phyloP scores from a whole-genome alignment of 2,113 vertebrate genomes.

The Nibea coibor region DNA sequence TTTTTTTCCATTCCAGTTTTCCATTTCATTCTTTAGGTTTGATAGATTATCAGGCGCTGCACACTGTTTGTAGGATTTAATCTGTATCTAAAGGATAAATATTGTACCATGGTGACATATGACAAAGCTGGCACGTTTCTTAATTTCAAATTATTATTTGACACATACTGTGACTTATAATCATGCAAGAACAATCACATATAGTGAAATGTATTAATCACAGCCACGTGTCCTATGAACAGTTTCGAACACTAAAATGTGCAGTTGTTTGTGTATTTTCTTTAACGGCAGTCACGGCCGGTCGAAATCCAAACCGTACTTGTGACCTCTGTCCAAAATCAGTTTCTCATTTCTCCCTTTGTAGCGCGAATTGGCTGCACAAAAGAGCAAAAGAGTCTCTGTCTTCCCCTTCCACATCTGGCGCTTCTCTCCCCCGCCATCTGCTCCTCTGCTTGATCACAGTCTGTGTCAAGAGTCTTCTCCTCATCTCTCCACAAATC shows the following conservation, averaged over 20 bases:
- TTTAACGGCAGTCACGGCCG: background rate
- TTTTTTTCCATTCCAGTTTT: too few relatives aligned
- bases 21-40: too few relatives aligned
- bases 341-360: background rate
- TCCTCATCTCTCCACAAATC: slow-evolving; percentile 42
- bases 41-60: background rate
- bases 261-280: background rate
- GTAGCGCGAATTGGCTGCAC: background rate
- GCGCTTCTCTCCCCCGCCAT: slow-evolving; percentile 33
- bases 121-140: background rate
- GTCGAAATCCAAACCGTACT: background rate
- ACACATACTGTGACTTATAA: too few relatives aligned
- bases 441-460: slow-evolving; percentile 51
- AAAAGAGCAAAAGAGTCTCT: slow-evolving; percentile 9
- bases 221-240: too few relatives aligned
- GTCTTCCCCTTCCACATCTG: slow-evolving; percentile 50
- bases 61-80: background rate
- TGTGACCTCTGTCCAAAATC: background rate
- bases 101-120: background rate
- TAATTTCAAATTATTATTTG: too few relatives aligned
- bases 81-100: background rate
- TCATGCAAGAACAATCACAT: too few relatives aligned
- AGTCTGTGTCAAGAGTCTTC: slow-evolving; percentile 35
- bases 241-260: background rate
- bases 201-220: too few relatives aligned